Percentiles rank a stretch among this genome's conserved stretches.
Evolutionary conservation across 1,140 invertebrate genomes (phyloP).

Genomic region (Melitaea cinxia): DNA sequence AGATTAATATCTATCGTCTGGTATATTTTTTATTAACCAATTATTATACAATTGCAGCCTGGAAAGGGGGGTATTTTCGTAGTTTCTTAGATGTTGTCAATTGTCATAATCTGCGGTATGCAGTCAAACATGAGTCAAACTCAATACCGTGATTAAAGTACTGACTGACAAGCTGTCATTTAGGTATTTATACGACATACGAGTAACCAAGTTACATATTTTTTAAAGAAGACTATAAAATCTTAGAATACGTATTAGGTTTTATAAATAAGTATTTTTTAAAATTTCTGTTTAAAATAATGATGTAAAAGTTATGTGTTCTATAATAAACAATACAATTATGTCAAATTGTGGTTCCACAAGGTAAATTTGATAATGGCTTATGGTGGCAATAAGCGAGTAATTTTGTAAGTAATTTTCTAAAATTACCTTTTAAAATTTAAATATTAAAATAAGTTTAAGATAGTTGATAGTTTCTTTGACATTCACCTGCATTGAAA

Average conservation of each 20-base stretch:
- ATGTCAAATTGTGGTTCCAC: not conserved
- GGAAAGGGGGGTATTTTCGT: too few species aligned
- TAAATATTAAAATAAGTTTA: too few species aligned
- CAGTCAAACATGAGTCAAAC: too few species aligned
- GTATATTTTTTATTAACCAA: too few species aligned
- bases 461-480: not conserved
- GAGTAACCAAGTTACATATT: slow-evolving; percentile 10
- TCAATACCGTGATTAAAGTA: too few species aligned
- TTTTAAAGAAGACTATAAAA: not conserved
- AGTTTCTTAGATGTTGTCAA: not conserved
- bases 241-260: not conserved
- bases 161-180: not conserved
- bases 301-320: not conserved
- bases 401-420: slow-evolving; percentile 18
- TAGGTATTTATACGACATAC: too few species aligned
- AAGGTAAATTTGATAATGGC: slow-evolving; percentile 14
- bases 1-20: too few species aligned
- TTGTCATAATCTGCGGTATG: not conserved
- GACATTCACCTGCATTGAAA: not conserved
- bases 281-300: not conserved
- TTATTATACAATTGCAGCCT: too few species aligned
- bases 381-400: slow-evolving; percentile 10
- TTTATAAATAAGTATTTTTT: not conserved
- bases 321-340: not conserved
- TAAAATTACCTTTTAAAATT: too few species aligned